Evolutionary conservation across 2,797 vertebrate genomes (phyloP).

Genomic region (Coregonus ussuriensis): DNA sequence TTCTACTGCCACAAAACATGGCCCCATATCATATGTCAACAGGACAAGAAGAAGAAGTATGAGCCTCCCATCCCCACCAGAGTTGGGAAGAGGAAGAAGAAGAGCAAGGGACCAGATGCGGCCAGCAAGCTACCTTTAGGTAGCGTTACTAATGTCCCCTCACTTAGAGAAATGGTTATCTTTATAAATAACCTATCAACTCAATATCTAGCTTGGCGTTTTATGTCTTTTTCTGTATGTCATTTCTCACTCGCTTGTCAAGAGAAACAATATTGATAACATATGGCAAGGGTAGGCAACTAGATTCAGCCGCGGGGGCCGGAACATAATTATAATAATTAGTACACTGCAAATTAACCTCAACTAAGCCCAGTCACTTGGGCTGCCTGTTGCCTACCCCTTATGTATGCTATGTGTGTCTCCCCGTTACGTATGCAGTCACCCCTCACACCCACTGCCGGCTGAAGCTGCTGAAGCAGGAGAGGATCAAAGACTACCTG

Average conservation of each 20-base stretch:
- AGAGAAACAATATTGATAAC: not conserved
- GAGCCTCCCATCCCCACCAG: constrained; percentile 97
- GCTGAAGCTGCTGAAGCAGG: constrained; percentile 88
- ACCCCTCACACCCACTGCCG: constrained; percentile 98
- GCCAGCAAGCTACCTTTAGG: constrained; percentile 96
- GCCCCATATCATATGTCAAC: constrained; percentile 12
- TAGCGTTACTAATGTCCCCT: constrained; percentile 55
- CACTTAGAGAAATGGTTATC: not conserved
- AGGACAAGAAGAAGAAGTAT: constrained; percentile 99
- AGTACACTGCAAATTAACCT: too few species aligned
- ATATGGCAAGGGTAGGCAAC: too few species aligned
- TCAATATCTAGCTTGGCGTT: not conserved
- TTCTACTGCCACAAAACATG: not conserved
- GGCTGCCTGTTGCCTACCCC: too few species aligned
- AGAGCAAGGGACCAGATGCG: constrained; percentile 96
- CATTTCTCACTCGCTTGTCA: not conserved
- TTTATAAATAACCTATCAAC: not conserved
- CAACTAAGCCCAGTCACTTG: too few species aligned
- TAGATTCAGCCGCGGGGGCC: too few species aligned
- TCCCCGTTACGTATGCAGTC: constrained; percentile 68
- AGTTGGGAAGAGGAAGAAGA: constrained; percentile 98
- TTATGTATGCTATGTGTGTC: too few species aligned
- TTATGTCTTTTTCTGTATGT: too few species aligned
- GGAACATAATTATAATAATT: too few species aligned
- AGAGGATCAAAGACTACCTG: constrained; percentile 96